Evolutionary conservation across 1,140 invertebrate genomes (phyloP).

Genomic region (Hycleus cichorii): DNA sequence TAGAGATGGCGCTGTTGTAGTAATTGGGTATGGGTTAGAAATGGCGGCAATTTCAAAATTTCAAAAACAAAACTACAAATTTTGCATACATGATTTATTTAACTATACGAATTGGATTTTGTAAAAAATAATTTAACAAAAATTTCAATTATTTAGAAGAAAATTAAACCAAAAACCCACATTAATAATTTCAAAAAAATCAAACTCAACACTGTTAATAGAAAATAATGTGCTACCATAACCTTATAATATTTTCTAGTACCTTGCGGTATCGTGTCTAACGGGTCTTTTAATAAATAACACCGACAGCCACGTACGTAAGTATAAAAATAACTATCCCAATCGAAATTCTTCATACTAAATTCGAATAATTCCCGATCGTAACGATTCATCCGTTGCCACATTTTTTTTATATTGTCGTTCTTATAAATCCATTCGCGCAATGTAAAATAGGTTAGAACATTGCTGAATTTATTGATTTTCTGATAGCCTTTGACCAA

Average conservation of each 20-base stretch:
- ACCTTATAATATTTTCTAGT: constrained; percentile 26
- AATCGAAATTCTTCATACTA: constrained; percentile 49
- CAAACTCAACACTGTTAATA: constrained; percentile 19
- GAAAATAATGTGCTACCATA: constrained; percentile 24
- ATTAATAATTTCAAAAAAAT: constrained; percentile 6
- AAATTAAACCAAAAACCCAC: constrained; percentile 21
- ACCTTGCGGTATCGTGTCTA: constrained; percentile 42
- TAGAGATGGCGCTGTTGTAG: too few species aligned
- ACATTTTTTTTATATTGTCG: constrained; percentile 55
- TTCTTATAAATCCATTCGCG: constrained; percentile 67
- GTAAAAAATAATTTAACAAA: too few species aligned
- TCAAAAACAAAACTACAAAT: too few species aligned
- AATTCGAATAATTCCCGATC: constrained; percentile 58
- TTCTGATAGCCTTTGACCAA: constrained; percentile 68
- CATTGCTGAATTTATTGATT: constrained; percentile 62
- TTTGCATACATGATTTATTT: too few species aligned
- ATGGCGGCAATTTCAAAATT: too few species aligned
- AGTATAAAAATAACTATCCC: constrained; percentile 51
- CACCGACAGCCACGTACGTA: constrained; percentile 51
- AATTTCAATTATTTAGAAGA: constrained; percentile 34
- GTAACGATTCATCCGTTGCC: constrained; percentile 48
- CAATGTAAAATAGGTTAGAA: constrained; percentile 64
- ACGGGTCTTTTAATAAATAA: constrained; percentile 54
- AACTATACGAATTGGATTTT: too few species aligned
- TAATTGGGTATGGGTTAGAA: too few species aligned